A percentile compares a stretch with the other conserved stretches of the same genome.
Evolutionary conservation across 2,113 vertebrate genomes (phyloP).

Genomic region (Macaca mulatta): DNA sequence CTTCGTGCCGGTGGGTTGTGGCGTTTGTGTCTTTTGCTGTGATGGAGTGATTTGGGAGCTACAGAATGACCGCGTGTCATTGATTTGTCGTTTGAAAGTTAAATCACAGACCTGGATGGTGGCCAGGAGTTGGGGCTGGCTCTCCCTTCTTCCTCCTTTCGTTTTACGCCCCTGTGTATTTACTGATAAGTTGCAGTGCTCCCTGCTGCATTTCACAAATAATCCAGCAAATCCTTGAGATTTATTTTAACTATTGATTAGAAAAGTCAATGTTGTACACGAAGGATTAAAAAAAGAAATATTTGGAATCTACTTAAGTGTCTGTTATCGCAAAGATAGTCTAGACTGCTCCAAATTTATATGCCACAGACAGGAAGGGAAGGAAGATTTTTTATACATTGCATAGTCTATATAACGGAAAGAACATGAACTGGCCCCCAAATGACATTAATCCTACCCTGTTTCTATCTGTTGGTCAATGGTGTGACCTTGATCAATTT

Average conservation of each 20-base stretch:
- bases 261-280: slow-evolving; percentile 82
- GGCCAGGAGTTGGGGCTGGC: slow-evolving; percentile 63
- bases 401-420: fast-evolving
- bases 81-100: slow-evolving; percentile 82
- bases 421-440: background rate
- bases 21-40: slow-evolving; percentile 35
- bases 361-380: background rate
- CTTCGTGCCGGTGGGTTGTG: background rate
- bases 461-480: background rate
- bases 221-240: slow-evolving; percentile 83
- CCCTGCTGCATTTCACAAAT: slow-evolving; percentile 75
- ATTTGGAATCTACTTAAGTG: slow-evolving; percentile 73
- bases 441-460: background rate
- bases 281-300: slow-evolving; percentile 82
- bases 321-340: slow-evolving; percentile 53
- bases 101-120: slow-evolving; percentile 77
- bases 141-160: slow-evolving; percentile 40
- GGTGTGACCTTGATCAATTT: background rate
- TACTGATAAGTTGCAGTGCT: slow-evolving; percentile 76
- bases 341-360: slow-evolving; percentile 5
- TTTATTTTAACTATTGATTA: slow-evolving; percentile 84
- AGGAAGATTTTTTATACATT: background rate
- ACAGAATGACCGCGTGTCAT: slow-evolving; percentile 72
- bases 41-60: slow-evolving; percentile 59
- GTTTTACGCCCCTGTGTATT: slow-evolving; percentile 79